phyloP scores from a whole-genome alignment of 2,113 vertebrate genomes.

The Neogale vison region DNA sequence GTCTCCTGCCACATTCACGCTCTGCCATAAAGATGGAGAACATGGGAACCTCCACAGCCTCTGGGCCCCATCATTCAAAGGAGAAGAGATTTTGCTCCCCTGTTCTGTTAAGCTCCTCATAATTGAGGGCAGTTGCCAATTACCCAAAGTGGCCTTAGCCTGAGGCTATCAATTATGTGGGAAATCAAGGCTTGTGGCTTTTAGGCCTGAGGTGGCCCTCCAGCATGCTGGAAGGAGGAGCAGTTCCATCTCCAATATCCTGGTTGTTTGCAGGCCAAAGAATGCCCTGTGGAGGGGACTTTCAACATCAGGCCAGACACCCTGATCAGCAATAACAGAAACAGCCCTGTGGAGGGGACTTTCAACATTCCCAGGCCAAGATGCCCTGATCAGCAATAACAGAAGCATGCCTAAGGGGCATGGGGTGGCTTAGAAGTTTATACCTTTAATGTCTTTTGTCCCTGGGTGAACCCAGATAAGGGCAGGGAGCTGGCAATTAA shows the following conservation, averaged over 20 bases:
- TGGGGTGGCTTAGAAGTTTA: neutral
- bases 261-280: neutral
- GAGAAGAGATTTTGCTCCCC: neutral
- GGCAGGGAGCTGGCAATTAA: neutral
- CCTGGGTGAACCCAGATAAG: neutral
- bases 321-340: neutral
- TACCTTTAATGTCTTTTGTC: neutral
- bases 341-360: too few relatives aligned
- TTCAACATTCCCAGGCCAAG: too few relatives aligned
- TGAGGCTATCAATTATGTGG: neutral
- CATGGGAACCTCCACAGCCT: neutral
- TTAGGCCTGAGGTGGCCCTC: neutral
- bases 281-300: neutral
- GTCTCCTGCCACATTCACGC: neutral
- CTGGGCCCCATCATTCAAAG: neutral
- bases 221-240: neutral
- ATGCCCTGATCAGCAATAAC: too few relatives aligned
- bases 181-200: neutral
- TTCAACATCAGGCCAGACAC: neutral
- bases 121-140: neutral
- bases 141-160: neutral
- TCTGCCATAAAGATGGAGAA: neutral
- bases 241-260: neutral
- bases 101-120: neutral
- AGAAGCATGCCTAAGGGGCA: neutral